These are phyloP conservation scores for Tenthredo distinguenda DNA, from an alignment of 2,888 invertebrate species.

Conservation along the genomic window DNA sequence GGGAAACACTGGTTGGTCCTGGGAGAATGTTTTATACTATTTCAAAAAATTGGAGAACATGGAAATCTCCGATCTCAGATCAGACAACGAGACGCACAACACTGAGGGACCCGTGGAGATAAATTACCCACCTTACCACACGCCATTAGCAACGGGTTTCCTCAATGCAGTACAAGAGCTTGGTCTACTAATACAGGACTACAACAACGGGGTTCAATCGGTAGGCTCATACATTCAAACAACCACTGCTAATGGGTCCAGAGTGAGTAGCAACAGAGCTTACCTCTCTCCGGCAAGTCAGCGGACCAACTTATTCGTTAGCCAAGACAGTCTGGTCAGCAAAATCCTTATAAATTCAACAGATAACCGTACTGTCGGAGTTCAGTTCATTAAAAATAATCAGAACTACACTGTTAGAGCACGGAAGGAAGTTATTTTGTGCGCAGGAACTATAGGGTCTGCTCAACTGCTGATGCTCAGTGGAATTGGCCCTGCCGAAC, in stretches of 20 bases:
- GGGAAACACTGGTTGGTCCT: conserved; percentile 88
- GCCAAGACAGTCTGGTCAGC: conserved; percentile 82
- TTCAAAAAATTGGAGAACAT: conserved; percentile 90
- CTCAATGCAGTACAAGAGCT: conserved; percentile 82
- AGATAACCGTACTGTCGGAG: conserved; percentile 81
- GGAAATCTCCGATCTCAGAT: conserved; percentile 55
- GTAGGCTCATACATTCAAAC: conserved; percentile 83
- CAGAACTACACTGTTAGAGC: too few relatives aligned
- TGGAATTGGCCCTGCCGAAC: conserved; percentile 85
- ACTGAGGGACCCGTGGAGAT: conserved; percentile 82
- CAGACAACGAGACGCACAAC: conserved; percentile 80
- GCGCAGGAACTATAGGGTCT: conserved; percentile 88
- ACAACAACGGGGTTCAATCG: conserved; percentile 83
- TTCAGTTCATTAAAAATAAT: conserved; percentile 81
- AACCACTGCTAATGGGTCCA: conserved; percentile 83
- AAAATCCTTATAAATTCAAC: conserved; percentile 81
- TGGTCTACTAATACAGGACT: conserved; percentile 82
- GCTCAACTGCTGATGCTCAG: conserved; percentile 90
- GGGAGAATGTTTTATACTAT: conserved; percentile 86
- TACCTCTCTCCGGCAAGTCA: conserved; percentile 82
- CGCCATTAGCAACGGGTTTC: conserved; percentile 82
- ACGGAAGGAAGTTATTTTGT: conserved; percentile 86
- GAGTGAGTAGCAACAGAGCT: conserved; percentile 85
- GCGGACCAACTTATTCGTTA: conserved; percentile 83
- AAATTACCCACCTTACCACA: conserved; percentile 80